Conservation (phyloP, 2,888 invertebrate genomes). For the Folsomia manolachei region DNA sequence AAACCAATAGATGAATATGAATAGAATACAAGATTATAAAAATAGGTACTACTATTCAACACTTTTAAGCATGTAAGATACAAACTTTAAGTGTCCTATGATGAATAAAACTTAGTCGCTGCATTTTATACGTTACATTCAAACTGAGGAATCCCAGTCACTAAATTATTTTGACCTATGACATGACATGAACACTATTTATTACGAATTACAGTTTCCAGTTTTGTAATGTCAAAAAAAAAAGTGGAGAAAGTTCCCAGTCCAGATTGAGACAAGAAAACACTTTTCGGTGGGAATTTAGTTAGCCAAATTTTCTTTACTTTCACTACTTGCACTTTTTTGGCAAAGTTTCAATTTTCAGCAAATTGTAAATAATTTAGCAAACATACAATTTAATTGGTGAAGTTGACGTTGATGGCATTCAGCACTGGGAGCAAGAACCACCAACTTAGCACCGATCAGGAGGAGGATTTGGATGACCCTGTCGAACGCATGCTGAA, state of each 20-base stretch:
- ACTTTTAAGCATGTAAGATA: background rate
- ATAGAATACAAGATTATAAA: background rate
- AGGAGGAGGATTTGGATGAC: slow-evolving; percentile 66
- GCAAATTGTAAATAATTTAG: background rate
- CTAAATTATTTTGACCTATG: no score
- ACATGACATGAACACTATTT: no score
- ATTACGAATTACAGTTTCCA: no score
- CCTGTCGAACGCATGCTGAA: slow-evolving; percentile 85
- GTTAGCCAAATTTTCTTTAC: no score
- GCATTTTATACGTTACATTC: background rate
- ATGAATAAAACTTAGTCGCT: slow-evolving; percentile 3
- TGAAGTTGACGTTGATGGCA: background rate
- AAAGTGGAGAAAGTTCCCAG: no score
- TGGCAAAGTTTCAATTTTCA: background rate
- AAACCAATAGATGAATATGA: background rate
- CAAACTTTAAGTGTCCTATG: background rate
- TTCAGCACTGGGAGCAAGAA: background rate
- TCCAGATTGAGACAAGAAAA: no score
- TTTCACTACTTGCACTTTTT: background rate
- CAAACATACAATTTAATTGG: background rate
- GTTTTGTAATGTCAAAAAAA: no score
- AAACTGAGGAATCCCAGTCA: background rate
- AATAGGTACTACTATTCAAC: background rate
- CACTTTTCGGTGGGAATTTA: no score
- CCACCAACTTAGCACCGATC: background rate